Evolutionary conservation across 2,113 vertebrate genomes (phyloP).

Genomic region (Spermophilus dauricus): DNA sequence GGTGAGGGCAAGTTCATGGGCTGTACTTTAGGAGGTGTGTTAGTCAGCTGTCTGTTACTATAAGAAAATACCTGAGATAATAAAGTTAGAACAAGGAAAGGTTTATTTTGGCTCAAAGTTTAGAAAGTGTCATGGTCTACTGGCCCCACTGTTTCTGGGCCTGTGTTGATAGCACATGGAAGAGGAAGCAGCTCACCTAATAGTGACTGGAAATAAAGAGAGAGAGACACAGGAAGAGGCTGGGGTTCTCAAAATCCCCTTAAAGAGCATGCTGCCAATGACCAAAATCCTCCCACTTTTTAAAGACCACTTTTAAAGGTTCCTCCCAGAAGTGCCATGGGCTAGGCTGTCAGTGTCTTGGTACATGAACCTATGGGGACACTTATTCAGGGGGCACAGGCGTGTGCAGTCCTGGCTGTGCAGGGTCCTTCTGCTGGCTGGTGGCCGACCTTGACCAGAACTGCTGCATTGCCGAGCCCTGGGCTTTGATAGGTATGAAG

Average conservation of each 20-base stretch:
- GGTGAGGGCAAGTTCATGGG: not conserved
- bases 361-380: not conserved
- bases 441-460: too few relatives aligned
- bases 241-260: not conserved
- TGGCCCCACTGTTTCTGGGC: not conserved
- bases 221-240: not conserved
- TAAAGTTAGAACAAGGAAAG: not conserved
- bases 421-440: not conserved
- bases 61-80: not conserved
- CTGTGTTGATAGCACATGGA: not conserved
- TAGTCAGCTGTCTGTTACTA: not conserved
- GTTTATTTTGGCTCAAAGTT: not conserved
- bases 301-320: too few relatives aligned
- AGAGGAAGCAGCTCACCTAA: not conserved
- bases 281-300: not conserved
- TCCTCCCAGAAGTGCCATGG: too few relatives aligned
- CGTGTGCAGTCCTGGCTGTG: too few relatives aligned
- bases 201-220: not conserved
- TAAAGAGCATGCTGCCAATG: not conserved
- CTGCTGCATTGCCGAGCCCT: not conserved
- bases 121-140: not conserved
- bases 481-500: slow-evolving; percentile 13
- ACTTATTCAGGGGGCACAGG: not conserved
- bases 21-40: not conserved
- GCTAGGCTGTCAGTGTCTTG: not conserved